Conservation (phyloP, 1,140 invertebrate species). For the Dinothrombium tinctorium region DNA sequence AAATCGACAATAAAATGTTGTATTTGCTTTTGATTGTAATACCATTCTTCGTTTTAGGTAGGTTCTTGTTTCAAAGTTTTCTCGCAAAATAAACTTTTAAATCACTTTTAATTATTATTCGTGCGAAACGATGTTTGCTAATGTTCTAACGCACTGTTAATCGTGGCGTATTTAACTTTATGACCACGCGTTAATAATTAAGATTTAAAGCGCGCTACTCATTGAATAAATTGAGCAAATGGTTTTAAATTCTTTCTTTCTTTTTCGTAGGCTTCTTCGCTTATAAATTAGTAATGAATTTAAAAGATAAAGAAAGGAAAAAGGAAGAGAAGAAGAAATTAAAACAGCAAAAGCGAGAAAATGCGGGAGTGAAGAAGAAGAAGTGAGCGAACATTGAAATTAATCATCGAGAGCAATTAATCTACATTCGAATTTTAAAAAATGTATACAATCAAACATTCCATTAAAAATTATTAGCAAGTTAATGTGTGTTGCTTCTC, state of each 20-base stretch:
- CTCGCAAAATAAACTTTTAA: neutral
- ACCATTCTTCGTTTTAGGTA: too few species aligned
- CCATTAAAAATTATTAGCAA: too few species aligned
- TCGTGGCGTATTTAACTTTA: neutral
- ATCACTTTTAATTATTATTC: neutral
- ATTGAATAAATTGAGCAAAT: neutral
- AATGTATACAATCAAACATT: too few species aligned
- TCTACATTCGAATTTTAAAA: too few species aligned
- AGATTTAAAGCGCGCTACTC: neutral
- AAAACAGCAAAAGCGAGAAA: conserved; percentile 30
- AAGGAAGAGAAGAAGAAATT: conserved; percentile 41
- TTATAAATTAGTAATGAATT: conserved; percentile 50
- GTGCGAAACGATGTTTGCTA: neutral
- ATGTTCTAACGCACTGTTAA: neutral
- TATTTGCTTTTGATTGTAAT: too few species aligned
- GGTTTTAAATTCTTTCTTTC: neutral
- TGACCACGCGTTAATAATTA: neutral
- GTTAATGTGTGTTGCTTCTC: too few species aligned
- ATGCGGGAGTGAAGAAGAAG: neutral
- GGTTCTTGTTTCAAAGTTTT: neutral
- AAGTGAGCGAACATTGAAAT: neutral
- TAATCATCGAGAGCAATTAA: neutral
- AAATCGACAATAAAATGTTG: too few species aligned
- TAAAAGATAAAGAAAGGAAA: conserved; percentile 40
- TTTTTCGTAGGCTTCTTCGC: conserved; percentile 47